Evolutionary conservation across 2,113 vertebrate species (phyloP), one percentile per base, ranked within the genome.

Genomic region (Xenopus borealis): DNA sequence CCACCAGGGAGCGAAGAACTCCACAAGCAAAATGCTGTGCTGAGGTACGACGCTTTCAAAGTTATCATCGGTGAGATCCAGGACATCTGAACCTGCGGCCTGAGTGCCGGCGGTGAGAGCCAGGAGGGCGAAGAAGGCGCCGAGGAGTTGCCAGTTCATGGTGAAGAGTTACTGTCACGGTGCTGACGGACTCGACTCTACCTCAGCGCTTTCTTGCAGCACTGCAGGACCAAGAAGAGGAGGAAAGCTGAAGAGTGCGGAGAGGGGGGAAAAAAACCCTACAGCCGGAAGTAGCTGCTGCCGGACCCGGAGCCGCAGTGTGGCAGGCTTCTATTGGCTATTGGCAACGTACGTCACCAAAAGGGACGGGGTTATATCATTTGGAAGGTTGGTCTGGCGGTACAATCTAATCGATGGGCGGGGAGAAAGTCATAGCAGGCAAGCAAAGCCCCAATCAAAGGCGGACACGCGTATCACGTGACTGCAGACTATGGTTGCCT

Each of bases 1-100:
- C 92, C 81, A 98, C 95, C 96, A 98, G 0, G 96, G 96, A 0
- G 96, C 96, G 78, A 95, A 98, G 79, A 98, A 98, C 73, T 98
- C 96, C 62, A 98, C 94, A 0, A 98, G 91, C 72, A 88, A 83
- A 33, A 97, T 76, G 0, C 86, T 75, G 65, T 94, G 87, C 83
- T 95, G 89, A 61, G 91, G 85, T 65, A 88, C 88, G 20, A 95
- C 89, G 82, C 85, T 94, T 55, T 96, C 95, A 86, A 98, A 98
- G 86, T 98, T 94, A 61, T 93, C 93, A 82, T 98, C 96, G 2
- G 92, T 94, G 82, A 87, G 93, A 8, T 98, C 96, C 10, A 97
- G 81, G 79, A 98, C 95, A 62, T 98, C 96, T 57, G 94, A 96
- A 71, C 93, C 94, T 75, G 79, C 79, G 30, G 81, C 80, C 47